Conservation (phyloP, 1,140 invertebrate genomes). For the Lysiphlebus fabarum region DNA sequence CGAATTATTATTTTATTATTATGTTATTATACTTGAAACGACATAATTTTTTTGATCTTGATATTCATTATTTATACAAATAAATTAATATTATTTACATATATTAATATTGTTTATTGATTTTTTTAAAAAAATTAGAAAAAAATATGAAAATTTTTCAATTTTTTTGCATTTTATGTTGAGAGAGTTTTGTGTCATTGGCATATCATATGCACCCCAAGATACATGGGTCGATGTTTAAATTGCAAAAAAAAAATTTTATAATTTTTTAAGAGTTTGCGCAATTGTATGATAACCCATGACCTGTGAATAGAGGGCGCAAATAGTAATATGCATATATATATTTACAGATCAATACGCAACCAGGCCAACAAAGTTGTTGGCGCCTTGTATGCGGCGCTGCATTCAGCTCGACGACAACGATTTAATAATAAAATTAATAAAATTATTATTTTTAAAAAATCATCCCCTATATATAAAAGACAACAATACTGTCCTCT, state of each 20-base stretch:
- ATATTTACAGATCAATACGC: conserved; percentile 47
- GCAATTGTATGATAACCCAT: conserved; percentile 21
- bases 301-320: conserved; percentile 21
- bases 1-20: neutral
- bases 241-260: neutral
- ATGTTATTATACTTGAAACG: neutral
- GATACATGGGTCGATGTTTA: conserved; percentile 22
- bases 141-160: no score
- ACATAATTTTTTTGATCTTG: neutral
- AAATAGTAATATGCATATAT: conserved; percentile 14
- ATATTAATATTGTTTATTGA: no score
- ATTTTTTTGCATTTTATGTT: no score
- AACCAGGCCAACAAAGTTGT: conserved; percentile 44
- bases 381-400: conserved; percentile 15
- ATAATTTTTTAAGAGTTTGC: conserved; percentile 13
- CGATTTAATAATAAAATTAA: no score
- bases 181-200: no score
- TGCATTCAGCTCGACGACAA: conserved; percentile 1
- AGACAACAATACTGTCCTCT: no score
- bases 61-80: neutral
- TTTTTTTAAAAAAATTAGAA: no score
- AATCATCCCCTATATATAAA: no score
- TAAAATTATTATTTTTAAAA: no score
- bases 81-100: no score
- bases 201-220: no score